Conservation (phyloP, 2,888 invertebrate genomes). For the Eupithecia subfuscata region DNA sequence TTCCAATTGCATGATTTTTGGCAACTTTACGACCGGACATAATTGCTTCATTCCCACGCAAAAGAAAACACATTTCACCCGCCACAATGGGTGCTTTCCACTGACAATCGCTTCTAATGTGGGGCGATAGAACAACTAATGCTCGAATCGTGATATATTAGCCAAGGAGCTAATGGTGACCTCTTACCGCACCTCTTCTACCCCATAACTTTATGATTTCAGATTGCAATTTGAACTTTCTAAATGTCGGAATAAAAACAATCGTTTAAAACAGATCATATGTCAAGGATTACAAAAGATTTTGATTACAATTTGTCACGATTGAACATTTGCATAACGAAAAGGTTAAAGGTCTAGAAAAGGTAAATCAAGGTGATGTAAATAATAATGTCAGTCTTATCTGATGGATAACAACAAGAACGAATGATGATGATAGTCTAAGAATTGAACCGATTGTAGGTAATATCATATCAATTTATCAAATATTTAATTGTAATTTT, state of each 20-base stretch:
- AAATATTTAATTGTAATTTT: no score
- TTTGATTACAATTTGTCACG: constrained; percentile 76
- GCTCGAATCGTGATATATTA: constrained; percentile 74
- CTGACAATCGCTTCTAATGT: constrained; percentile 69
- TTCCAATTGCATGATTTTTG: constrained; percentile 48
- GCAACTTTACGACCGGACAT: constrained; percentile 58
- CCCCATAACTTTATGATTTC: constrained; percentile 39
- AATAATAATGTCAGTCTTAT: constrained; percentile 35
- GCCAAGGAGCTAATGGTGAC: constrained; percentile 66
- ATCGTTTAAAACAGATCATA: constrained; percentile 71
- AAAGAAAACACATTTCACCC: constrained; percentile 72
- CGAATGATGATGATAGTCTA: no score
- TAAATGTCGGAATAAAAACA: constrained; percentile 59
- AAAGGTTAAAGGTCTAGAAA: constrained; percentile 62
- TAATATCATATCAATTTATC: no score
- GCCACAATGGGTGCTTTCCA: constrained; percentile 74
- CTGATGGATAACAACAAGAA: neutral
- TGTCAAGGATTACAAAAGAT: constrained; percentile 74
- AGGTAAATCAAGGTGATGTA: constrained; percentile 59
- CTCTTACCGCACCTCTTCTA: constrained; percentile 59
- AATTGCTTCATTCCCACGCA: constrained; percentile 75
- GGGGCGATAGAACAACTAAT: constrained; percentile 70
- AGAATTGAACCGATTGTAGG: neutral
- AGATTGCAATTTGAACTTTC: constrained; percentile 55
- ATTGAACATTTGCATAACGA: constrained; percentile 64